Conservation (phyloP, 2,113 vertebrate genomes). For the Acanthochromis polyacanthus region DNA sequence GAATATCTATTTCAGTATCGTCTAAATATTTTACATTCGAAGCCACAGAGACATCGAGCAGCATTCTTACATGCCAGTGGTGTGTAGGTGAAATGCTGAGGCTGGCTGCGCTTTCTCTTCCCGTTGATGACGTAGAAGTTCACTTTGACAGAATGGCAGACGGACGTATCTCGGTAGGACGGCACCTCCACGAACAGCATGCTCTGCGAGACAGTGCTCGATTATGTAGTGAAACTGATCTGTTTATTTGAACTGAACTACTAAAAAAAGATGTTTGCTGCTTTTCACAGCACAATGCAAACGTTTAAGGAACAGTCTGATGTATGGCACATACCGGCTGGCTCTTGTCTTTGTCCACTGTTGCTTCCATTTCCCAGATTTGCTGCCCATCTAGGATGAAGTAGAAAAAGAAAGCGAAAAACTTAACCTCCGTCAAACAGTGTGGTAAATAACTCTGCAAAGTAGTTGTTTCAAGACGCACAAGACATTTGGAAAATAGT, state of each 20-base stretch:
- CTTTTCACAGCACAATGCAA: neutral
- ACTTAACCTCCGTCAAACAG: neutral
- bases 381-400: slow-evolving; percentile 93
- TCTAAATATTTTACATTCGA: neutral
- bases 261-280: neutral
- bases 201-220: slow-evolving; percentile 82
- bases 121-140: slow-evolving; percentile 98
- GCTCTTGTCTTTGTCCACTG: slow-evolving; percentile 98
- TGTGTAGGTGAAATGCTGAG: slow-evolving; percentile 94
- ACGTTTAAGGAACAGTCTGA: neutral
- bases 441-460: slow-evolving; percentile 8
- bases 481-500: neutral
- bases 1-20: neutral
- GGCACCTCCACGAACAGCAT: slow-evolving; percentile 97
- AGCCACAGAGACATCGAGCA: neutral
- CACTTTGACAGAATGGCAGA: slow-evolving; percentile 90
- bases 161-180: slow-evolving; percentile 90
- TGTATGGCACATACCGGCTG: slow-evolving; percentile 90
- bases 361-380: slow-evolving; percentile 97
- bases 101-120: slow-evolving; percentile 96
- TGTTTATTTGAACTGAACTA: neutral
- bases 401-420: slow-evolving; percentile 10
- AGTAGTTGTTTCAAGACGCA: slow-evolving; percentile 24
- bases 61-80: slow-evolving; percentile 88
- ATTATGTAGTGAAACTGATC: neutral